Evolutionary conservation across 2,797 vertebrate genomes (phyloP), one percentile per base, ranked within the genome.

Genomic region (Cephalopachus bancanus): DNA sequence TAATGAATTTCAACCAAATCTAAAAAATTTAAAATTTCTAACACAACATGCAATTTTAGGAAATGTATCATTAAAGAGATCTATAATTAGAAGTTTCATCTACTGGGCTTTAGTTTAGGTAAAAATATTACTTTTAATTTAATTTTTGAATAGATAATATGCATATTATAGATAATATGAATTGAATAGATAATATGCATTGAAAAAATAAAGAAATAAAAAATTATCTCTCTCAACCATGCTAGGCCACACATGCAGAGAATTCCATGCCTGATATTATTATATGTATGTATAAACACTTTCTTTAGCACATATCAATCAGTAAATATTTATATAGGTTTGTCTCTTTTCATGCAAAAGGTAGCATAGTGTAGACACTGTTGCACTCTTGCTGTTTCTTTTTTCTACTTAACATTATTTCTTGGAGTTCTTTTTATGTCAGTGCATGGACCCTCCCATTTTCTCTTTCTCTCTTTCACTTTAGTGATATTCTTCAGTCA

Each of bases 1-100:
- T 0, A 0, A 37, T 60, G 89, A 74, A 79, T 91, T 17, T 78
- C 55, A 85, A 20, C 51, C 67, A 83, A 69, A 89, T 0, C 6
- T 51, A 67, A 62, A 26, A 62, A 26, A 96, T 81, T 75, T 65
- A 51, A 86, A 93, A 95, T 78, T 87, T 69, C 75, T 74, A 71
- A 72, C 67, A 67, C 67, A 93, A 90, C 16, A 89, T 64, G 59
- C 10, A 64, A 87, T 37, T 92, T 92, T 84, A 81, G 59, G 88
- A 92, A 88, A 49, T 2, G 30, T 53, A 51, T 85, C 72, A 71
- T 95, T 94, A 71, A 62, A 55, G 53, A 94, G 62, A 76, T 2
- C 12, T 11, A 65, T 37, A 59, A 83, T 59, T 17, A 71, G 59
- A 87, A 96, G 33, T 91, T 65, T 67, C 59, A 62, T 22, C n/a